These are phyloP conservation scores for Drosophila infuscata DNA, from an alignment of 2,888 invertebrate species.

Conservation along the genomic window DNA sequence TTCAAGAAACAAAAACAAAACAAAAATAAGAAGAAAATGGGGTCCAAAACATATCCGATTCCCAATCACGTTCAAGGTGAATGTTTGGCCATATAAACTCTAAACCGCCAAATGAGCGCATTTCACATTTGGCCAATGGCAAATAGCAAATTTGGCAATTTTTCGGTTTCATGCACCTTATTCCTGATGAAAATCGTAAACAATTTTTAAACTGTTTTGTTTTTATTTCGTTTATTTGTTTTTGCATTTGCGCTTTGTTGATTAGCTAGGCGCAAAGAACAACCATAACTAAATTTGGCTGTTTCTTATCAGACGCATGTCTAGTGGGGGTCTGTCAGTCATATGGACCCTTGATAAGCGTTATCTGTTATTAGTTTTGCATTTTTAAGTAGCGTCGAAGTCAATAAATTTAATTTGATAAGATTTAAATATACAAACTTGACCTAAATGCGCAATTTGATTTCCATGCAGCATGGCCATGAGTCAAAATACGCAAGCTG, in stretches of 20 bases:
- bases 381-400: conserved; percentile 27
- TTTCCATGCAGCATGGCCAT: conserved; percentile 20
- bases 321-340: conserved; percentile 68
- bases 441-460: conserved; percentile 74
- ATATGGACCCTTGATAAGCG: conserved; percentile 34
- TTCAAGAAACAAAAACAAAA: conserved; percentile 21
- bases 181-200: conserved; percentile 15
- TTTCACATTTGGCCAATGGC: conserved; percentile 20
- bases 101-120: conserved; percentile 33
- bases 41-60: conserved; percentile 51
- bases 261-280: conserved; percentile 34
- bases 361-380: conserved; percentile 54
- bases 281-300: conserved; percentile 9
- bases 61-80: conserved; percentile 80
- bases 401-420: conserved; percentile 12
- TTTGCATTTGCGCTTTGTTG: conserved; percentile 17
- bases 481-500: conserved; percentile 13
- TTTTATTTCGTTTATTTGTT: conserved; percentile 11
- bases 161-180: not conserved
- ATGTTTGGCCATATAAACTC: conserved; percentile 48
- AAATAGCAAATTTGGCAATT: conserved; percentile 1
- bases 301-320: conserved; percentile 44
- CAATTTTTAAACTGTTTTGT: conserved; percentile 12
- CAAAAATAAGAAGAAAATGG: conserved; percentile 1
- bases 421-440: conserved; percentile 41